Percentiles rank a stretch among this genome's conserved stretches.
Evolutionary conservation across 2,113 vertebrate genomes (phyloP).

Genomic region (Leucopsar rothschildi): DNA sequence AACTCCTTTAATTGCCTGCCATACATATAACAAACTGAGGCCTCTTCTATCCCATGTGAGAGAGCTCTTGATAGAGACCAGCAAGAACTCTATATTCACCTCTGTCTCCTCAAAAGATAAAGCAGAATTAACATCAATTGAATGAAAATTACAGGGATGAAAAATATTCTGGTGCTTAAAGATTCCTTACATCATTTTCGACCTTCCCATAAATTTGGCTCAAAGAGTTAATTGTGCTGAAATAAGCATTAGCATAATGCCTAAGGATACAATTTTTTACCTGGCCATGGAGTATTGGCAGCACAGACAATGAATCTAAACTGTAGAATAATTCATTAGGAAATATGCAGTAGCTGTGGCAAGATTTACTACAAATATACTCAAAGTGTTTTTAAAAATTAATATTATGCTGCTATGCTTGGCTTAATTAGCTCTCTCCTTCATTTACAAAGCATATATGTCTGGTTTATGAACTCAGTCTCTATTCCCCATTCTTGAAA

Average conservation of each 20-base stretch:
- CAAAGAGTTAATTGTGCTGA: conserved; percentile 53
- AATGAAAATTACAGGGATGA: not conserved
- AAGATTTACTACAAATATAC: conserved; percentile 72
- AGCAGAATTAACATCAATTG: not conserved
- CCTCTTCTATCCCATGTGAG: not conserved
- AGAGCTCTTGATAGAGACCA: not conserved
- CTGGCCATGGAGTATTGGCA: conserved; percentile 46
- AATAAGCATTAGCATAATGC: conserved; percentile 64
- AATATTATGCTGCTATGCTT: conserved; percentile 71
- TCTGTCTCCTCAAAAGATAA: not conserved
- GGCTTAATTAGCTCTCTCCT: conserved; percentile 77
- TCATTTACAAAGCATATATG: conserved; percentile 77
- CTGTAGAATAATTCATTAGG: conserved; percentile 65
- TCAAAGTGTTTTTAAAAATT: conserved; percentile 75
- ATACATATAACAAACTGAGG: not conserved
- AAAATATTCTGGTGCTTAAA: not conserved
- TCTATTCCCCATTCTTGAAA: conserved; percentile 64
- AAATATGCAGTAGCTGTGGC: conserved; percentile 57
- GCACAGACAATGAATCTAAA: conserved; percentile 53
- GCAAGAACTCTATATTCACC: not conserved
- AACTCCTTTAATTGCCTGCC: not conserved
- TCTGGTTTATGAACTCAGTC: conserved; percentile 72
- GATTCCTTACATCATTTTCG: not conserved
- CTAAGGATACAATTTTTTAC: conserved; percentile 50
- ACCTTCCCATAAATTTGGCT: not conserved